Percentiles rank a stretch among this genome's conserved stretches.
Evolutionary conservation across 2,797 vertebrate genomes (phyloP).

Genomic region (Lacerta bilineata): DNA sequence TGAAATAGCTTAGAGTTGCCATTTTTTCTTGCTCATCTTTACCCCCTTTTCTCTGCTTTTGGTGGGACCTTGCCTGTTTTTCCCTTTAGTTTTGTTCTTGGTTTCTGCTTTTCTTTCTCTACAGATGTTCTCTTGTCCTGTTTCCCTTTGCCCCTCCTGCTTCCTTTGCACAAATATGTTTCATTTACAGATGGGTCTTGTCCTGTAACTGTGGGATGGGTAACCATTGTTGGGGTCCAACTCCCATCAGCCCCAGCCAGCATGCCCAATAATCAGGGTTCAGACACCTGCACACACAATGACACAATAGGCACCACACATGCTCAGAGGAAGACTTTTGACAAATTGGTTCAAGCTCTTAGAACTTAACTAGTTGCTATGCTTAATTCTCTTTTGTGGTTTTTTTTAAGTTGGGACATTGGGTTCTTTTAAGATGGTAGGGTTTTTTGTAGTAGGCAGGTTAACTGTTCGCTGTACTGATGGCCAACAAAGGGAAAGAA

Average conservation of each 20-base stretch:
- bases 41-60: background rate
- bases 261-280: too few relatives aligned
- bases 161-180: background rate
- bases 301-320: too few relatives aligned
- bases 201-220: too few relatives aligned
- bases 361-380: background rate
- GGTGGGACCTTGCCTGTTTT: background rate
- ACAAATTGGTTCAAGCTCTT: background rate
- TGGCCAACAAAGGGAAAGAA: too few relatives aligned
- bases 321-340: background rate
- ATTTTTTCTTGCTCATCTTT: background rate
- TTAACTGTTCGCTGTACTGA: too few relatives aligned
- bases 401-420: background rate
- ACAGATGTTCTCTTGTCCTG: background rate
- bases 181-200: background rate
- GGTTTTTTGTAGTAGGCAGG: too few relatives aligned
- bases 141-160: too few relatives aligned
- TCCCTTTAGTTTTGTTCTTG: background rate
- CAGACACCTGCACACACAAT: too few relatives aligned
- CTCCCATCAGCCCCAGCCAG: too few relatives aligned
- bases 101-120: background rate
- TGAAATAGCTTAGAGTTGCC: background rate
- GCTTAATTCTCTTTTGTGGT: background rate
- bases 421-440: background rate
- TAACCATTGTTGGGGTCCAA: too few relatives aligned